Evolutionary conservation across 1,140 invertebrate species (phyloP).

Genomic region (Neuroterus valhalla): DNA sequence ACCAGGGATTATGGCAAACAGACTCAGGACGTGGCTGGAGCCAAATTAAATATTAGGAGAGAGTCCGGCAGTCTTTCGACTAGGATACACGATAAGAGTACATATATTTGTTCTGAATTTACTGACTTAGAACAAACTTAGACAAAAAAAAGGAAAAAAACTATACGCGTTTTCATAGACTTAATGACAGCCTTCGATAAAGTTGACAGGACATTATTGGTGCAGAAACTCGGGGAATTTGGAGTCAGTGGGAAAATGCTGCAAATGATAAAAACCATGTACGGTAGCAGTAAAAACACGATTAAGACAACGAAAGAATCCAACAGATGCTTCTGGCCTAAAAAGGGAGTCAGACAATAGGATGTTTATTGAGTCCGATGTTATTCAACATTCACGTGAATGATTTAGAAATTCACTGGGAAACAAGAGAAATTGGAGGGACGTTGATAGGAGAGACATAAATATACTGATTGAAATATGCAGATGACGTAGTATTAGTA

Average conservation of each 20-base stretch:
- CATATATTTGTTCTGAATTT: slow-evolving; percentile 46
- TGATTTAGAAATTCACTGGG: slow-evolving; percentile 25
- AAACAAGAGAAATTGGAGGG: slow-evolving; percentile 30
- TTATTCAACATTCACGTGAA: too few species aligned
- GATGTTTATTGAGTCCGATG: not conserved
- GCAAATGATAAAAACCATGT: slow-evolving; percentile 17
- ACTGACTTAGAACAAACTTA: slow-evolving; percentile 35
- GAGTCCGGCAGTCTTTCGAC: slow-evolving; percentile 43
- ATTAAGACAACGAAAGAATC: not conserved
- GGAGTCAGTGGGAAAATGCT: slow-evolving; percentile 24
- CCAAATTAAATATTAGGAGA: slow-evolving; percentile 35
- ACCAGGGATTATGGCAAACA: slow-evolving; percentile 35
- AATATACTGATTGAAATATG: too few species aligned
- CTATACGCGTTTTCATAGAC: slow-evolving; percentile 13
- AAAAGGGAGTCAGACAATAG: slow-evolving; percentile 15
- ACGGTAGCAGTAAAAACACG: slow-evolving; percentile 34
- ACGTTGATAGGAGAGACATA: slow-evolving; percentile 34
- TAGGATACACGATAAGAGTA: slow-evolving; percentile 30
- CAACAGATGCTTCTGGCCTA: not conserved
- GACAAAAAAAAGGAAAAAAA: slow-evolving; percentile 18
- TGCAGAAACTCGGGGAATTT: slow-evolving; percentile 22
- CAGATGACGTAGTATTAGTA: too few species aligned
- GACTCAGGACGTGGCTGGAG: slow-evolving; percentile 38
- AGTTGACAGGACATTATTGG: too few species aligned
- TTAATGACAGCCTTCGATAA: slow-evolving; percentile 30